Conservation (phyloP, 2,113 vertebrate species). For the Ctenomys sociabilis region DNA sequence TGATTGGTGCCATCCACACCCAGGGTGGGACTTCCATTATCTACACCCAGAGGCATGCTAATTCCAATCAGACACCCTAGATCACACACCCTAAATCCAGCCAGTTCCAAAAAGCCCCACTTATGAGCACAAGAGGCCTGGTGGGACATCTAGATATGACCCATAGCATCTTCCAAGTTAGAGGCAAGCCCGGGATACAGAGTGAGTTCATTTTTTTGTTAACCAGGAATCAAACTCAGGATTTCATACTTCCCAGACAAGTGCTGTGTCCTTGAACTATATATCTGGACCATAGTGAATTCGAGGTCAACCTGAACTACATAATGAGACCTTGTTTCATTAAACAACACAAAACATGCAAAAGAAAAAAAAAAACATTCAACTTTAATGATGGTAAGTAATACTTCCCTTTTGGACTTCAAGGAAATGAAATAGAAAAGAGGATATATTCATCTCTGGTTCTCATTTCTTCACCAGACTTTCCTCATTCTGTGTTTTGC, state of each 20-base stretch:
- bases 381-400: slow-evolving; percentile 1
- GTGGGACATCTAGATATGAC: neutral
- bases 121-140: neutral
- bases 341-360: neutral
- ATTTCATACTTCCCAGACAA: too few relatives aligned
- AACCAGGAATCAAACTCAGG: too few relatives aligned
- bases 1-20: neutral
- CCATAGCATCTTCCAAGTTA: neutral
- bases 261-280: too few relatives aligned
- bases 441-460: neutral
- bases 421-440: slow-evolving; percentile 54
- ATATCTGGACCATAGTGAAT: neutral
- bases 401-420: slow-evolving; percentile 53
- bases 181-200: neutral
- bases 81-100: neutral
- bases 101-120: neutral
- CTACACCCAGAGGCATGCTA: neutral
- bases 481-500: slow-evolving; percentile 33
- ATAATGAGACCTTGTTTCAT: neutral
- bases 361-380: slow-evolving; percentile 29
- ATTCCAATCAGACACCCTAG: neutral
- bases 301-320: neutral
- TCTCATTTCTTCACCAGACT: slow-evolving; percentile 31
- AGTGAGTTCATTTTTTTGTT: neutral
- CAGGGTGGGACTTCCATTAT: neutral